These are phyloP conservation scores for Polypterus bichir DNA, from an alignment of 2,113 vertebrate species.

Conservation along the genomic window DNA sequence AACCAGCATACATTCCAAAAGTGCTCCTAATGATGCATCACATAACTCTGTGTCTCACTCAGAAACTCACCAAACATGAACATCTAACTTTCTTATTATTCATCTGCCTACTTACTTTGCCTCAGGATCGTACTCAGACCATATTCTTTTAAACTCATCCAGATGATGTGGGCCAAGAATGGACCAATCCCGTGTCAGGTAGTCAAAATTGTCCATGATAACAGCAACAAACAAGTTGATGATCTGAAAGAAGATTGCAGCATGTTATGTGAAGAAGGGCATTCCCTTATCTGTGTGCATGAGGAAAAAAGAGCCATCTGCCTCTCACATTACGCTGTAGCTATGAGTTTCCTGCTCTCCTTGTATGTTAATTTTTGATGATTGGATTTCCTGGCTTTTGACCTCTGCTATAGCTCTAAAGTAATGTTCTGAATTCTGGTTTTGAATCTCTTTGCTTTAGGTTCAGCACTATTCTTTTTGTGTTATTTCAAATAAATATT, in stretches of 20 bases:
- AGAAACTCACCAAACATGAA: no score
- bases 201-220: constrained; percentile 99
- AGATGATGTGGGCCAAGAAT: constrained; percentile 95
- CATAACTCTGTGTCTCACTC: no score
- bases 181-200: constrained; percentile 96
- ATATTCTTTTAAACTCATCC: constrained; percentile 97
- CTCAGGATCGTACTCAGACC: constrained; percentile 97
- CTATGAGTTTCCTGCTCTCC: neutral
- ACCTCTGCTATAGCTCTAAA: no score
- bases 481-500: no score
- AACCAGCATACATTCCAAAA: no score
- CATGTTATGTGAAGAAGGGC: neutral
- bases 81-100: no score
- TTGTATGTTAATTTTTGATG: neutral
- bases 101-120: constrained; percentile 73
- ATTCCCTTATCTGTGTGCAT: no score
- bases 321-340: neutral
- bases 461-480: no score
- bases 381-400: neutral
- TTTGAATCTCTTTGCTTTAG: no score
- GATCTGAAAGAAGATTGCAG: constrained; percentile 55
- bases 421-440: no score
- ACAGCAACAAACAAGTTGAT: constrained; percentile 97
- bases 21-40: no score
- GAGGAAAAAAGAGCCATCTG: no score